These are phyloP conservation scores for Lasiurus cinereus DNA, from an alignment of 2,113 vertebrate genomes.

Conservation along the genomic window DNA sequence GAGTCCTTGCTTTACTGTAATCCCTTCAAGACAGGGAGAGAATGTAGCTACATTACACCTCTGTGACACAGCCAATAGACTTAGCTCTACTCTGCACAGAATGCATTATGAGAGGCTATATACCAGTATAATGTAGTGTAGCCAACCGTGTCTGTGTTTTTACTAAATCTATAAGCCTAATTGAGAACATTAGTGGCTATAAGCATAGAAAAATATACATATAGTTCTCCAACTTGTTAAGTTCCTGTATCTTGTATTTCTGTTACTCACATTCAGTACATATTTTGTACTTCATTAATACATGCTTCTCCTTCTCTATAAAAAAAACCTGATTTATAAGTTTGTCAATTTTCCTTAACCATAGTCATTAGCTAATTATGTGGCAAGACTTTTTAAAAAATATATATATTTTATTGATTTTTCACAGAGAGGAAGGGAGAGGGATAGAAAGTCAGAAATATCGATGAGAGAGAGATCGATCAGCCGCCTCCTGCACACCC, in stretches of 20 bases:
- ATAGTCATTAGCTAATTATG: neutral
- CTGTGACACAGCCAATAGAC: neutral
- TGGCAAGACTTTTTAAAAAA: neutral
- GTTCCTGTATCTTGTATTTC: neutral
- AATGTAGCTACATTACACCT: neutral
- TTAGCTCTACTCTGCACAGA: neutral
- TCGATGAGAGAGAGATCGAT: too few species aligned
- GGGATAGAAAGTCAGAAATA: too few species aligned
- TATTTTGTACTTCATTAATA: neutral
- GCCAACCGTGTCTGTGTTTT: neutral
- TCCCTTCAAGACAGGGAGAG: neutral
- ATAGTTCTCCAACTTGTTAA: neutral
- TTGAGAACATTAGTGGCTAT: neutral
- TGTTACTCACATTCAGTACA: neutral
- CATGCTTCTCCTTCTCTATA: neutral
- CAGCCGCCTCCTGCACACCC: too few species aligned
- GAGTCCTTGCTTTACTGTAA: neutral
- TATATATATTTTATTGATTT: too few species aligned
- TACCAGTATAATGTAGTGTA: neutral
- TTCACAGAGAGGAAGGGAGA: too few species aligned
- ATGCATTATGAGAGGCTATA: neutral
- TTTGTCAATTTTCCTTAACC: neutral
- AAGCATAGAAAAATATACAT: neutral
- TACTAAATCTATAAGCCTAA: neutral
- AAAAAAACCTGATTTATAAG: neutral